Evolutionary conservation across 2,888 invertebrate genomes (phyloP).

Genomic region (Drosophila birchii): DNA sequence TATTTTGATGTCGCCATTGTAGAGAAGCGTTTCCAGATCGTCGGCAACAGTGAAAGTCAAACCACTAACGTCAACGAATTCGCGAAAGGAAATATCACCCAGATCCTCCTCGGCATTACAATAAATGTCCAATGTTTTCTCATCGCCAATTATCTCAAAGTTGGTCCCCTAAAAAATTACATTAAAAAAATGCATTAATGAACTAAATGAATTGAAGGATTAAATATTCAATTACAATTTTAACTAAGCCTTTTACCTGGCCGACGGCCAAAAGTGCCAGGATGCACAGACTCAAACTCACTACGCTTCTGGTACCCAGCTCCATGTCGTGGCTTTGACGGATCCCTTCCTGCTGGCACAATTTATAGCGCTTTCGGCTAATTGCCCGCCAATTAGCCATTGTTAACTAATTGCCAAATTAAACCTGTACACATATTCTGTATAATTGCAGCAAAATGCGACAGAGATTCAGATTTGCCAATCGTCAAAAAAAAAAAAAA

Average conservation of each 20-base stretch:
- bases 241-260: too few species aligned
- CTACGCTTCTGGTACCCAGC: background rate
- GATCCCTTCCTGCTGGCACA: constrained; percentile 9
- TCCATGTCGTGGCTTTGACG: constrained; percentile 15
- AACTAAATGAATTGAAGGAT: background rate
- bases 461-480: constrained; percentile 13
- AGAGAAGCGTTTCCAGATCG: constrained; percentile 44
- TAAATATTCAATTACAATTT: background rate
- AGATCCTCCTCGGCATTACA: constrained; percentile 34
- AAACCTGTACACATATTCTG: constrained; percentile 7
- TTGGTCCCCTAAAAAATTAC: constrained; percentile 16
- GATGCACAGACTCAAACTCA: constrained; percentile 3
- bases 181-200: background rate
- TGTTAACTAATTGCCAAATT: constrained; percentile 41
- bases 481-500: constrained; percentile 7
- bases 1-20: constrained; percentile 46
- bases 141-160: constrained; percentile 50
- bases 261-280: background rate
- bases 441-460: constrained; percentile 14
- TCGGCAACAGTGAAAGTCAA: constrained; percentile 21
- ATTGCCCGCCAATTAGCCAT: constrained; percentile 33
- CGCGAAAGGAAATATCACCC: constrained; percentile 23
- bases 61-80: constrained; percentile 41
- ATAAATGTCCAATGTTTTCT: constrained; percentile 25
- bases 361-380: constrained; percentile 18